Base-by-base conservation (phyloP, 1,140 invertebrate genomes). In the Bombus waltoni region DNA sequence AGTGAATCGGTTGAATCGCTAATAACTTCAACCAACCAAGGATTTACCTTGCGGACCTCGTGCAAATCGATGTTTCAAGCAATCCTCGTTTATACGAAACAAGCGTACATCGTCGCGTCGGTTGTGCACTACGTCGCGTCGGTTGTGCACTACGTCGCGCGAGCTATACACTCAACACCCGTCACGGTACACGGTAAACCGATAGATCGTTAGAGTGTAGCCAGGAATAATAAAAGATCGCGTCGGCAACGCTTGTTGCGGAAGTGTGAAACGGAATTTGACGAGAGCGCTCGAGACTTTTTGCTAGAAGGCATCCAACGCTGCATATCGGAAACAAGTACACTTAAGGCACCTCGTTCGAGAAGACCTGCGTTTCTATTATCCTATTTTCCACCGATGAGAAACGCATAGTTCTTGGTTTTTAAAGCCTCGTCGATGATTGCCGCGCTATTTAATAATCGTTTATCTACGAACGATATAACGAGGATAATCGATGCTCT, bases 401-500 rank as follows among this genome's bases (percentile, higher is more conserved):
- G 32, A 2, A 32, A 18, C 22, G n/a, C n/a, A n/a, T 3, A 28
- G 2, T 3, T 73, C 22, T 22, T 47, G n/a, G n/a, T 18, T 66
- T 35, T 62, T 62, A n/a, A n/a, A 62, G 3, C 28, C 28, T 62
- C 6, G 8, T 5, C n/a, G 28, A 38, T 28, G 25, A 53, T 53
- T 3, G 5, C 6, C 47, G n/a, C 18, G 18, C 47, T 42, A 44
- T 62, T 72, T 59, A 44, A 62, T 35, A 73, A 73, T 81, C 79
- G 28, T 32, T 81, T 73, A 62, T 38, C 38, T 28, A 28, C 18
- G 1, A 47, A 66, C 71, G 62, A 65, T 76, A 62, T 32, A n/a
- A 66, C 38, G 15, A 28, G 38, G 28, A 59, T 81, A 72, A 81
- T 81, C 70, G 35, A 73, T 73, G 79, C 79, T 81, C 53, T 81